Percentiles rank a stretch among this genome's conserved stretches.
Evolutionary conservation across 2,113 vertebrate genomes (phyloP).

Genomic region (Hippotragus niger): DNA sequence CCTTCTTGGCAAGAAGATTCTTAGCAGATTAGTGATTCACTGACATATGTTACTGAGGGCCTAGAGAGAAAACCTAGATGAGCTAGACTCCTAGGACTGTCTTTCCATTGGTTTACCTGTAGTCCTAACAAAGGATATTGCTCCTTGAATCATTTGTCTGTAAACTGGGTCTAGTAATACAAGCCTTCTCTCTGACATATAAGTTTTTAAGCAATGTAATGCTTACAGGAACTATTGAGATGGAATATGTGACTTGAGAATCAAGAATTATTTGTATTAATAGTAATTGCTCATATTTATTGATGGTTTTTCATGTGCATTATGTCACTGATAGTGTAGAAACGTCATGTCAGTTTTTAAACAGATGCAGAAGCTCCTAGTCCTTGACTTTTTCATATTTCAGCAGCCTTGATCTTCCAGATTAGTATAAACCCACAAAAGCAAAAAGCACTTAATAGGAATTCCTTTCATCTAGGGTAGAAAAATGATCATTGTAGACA

Average conservation of each 20-base stretch:
- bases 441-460: not conserved
- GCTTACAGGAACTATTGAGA: not conserved
- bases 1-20: not conserved
- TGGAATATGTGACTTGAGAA: constrained; percentile 8
- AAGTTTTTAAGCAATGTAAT: not conserved
- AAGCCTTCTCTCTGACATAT: not conserved
- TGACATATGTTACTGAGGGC: not conserved
- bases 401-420: not conserved
- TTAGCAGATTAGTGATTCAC: not conserved
- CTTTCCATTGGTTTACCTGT: not conserved
- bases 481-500: not conserved
- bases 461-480: not conserved
- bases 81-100: not conserved
- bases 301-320: not conserved
- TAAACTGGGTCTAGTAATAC: not conserved
- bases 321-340: not conserved
- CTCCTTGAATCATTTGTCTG: not conserved
- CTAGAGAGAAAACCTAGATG: not conserved
- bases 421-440: not conserved
- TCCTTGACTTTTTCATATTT: not conserved
- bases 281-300: not conserved
- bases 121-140: not conserved
- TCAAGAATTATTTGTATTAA: not conserved
- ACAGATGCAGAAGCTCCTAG: not conserved
- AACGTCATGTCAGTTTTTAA: not conserved